Evolutionary conservation across 2,797 vertebrate species (phyloP).

Genomic region (Myripristis jacobus): DNA sequence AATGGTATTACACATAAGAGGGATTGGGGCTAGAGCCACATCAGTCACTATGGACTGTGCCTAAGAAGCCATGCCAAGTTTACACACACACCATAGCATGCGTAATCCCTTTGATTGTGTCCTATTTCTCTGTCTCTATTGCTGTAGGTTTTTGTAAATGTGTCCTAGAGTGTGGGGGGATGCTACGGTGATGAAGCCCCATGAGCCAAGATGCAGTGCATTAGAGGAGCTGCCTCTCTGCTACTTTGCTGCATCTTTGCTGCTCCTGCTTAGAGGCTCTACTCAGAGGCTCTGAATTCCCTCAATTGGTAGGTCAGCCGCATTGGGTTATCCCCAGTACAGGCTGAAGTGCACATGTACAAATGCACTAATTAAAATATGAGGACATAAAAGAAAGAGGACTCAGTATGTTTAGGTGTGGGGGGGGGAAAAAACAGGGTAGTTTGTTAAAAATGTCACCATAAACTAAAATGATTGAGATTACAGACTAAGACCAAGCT

Average conservation of each 20-base stretch:
- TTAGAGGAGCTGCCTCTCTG: conserved; percentile 53
- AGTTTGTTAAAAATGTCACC: no score
- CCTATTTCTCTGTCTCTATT: conserved; percentile 66
- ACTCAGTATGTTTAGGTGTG: no score
- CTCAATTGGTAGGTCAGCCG: conserved; percentile 53
- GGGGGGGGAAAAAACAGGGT: no score
- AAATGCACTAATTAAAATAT: no score
- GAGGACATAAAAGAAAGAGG: no score
- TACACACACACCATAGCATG: conserved; percentile 26
- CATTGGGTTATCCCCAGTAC: conserved; percentile 50
- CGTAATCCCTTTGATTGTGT: conserved; percentile 75
- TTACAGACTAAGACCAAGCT: no score
- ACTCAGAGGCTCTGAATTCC: conserved; percentile 40
- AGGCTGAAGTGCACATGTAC: conserved; percentile 13
- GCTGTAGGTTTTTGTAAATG: conserved; percentile 66
- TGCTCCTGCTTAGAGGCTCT: conserved; percentile 48
- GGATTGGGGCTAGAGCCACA: conserved; percentile 64
- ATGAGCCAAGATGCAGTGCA: conserved; percentile 62
- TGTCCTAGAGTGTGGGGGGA: conserved; percentile 60
- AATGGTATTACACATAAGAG: conserved; percentile 64
- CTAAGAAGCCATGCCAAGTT: conserved; percentile 71
- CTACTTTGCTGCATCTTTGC: conserved; percentile 56
- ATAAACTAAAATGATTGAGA: no score
- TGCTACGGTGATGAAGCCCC: conserved; percentile 63
- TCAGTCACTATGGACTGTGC: conserved; percentile 64